Conservation (phyloP, 2,888 invertebrate species). For the Leptinotarsa rubiginosa region DNA sequence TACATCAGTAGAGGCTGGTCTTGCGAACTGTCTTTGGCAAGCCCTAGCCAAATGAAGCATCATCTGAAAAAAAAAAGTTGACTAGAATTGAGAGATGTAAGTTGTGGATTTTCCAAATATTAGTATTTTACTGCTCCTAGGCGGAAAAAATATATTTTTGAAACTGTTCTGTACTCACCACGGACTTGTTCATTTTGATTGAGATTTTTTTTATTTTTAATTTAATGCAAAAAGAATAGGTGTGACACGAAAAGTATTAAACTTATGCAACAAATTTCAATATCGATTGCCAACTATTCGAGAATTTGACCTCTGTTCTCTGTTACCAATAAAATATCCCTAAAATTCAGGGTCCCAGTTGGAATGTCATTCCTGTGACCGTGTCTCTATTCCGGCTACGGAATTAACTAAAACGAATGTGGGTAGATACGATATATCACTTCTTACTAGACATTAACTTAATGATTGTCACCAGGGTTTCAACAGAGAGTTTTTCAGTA, state of each 20-base stretch:
- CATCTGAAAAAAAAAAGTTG: slow-evolving; percentile 31
- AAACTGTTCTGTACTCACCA: slow-evolving; percentile 19
- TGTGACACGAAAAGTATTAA: not conserved
- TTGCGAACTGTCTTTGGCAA: slow-evolving; percentile 41
- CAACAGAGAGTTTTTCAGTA: too few species aligned
- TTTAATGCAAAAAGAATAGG: not conserved
- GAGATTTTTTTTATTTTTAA: not conserved
- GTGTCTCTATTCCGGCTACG: slow-evolving; percentile 4
- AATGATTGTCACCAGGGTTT: too few species aligned
- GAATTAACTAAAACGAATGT: too few species aligned
- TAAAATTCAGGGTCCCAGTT: not conserved
- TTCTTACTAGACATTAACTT: too few species aligned
- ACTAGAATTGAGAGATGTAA: too few species aligned
- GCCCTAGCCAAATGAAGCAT: slow-evolving; percentile 37
- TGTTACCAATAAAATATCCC: not conserved
- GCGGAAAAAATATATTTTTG: not conserved
- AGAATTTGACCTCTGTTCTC: slow-evolving; percentile 2
- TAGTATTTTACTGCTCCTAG: too few species aligned
- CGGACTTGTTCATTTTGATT: slow-evolving; percentile 34
- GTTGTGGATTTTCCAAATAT: not conserved
- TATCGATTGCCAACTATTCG: slow-evolving; percentile 10
- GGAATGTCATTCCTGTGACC: not conserved
- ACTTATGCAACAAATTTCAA: slow-evolving; percentile 8
- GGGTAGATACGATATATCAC: too few species aligned
- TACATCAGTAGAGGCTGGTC: slow-evolving; percentile 33